Percentiles rank a stretch among this genome's conserved stretches.
phyloP scores from a whole-genome alignment of 2,797 vertebrate genomes.

The Zalophus californianus region DNA sequence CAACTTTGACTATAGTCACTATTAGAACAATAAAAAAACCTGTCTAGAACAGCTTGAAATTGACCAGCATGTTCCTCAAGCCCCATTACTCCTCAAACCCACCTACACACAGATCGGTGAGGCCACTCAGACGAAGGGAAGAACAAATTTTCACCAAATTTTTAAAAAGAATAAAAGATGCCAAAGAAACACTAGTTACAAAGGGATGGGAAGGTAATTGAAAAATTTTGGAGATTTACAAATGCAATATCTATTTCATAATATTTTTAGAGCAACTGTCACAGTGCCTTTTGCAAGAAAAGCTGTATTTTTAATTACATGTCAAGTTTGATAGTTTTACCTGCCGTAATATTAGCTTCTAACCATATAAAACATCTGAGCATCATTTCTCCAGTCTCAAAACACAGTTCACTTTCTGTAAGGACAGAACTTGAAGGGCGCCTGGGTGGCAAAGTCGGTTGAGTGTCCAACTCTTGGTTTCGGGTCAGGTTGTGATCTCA shows the following conservation, averaged over 20 bases:
- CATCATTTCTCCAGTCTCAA: constrained; percentile 11
- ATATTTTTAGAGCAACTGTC: background rate
- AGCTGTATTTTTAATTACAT: constrained; percentile 50
- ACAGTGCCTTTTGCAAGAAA: constrained; percentile 4
- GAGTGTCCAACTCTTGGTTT: background rate
- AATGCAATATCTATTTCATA: background rate
- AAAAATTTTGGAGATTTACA: background rate
- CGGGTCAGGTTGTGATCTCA: background rate
- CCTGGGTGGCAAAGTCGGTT: background rate
- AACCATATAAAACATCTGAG: constrained; percentile 18
- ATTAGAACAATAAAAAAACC: background rate
- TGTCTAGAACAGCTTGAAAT: background rate
- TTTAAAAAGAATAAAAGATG: background rate
- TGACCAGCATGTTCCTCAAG: constrained; percentile 50
- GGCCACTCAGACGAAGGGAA: background rate
- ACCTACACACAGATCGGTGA: background rate
- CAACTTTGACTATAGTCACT: background rate
- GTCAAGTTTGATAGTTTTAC: constrained; percentile 15
- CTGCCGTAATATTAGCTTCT: constrained; percentile 17
- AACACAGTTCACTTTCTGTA: background rate
- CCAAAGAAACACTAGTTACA: background rate
- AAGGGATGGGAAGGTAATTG: background rate
- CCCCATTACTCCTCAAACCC: constrained; percentile 35
- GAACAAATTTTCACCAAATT: constrained; percentile 9
- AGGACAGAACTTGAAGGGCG: background rate